Percentiles rank a stretch among this genome's conserved stretches.
Evolutionary conservation across 2,888 invertebrate genomes (phyloP).

Genomic region (Drosophila neutralis): DNA sequence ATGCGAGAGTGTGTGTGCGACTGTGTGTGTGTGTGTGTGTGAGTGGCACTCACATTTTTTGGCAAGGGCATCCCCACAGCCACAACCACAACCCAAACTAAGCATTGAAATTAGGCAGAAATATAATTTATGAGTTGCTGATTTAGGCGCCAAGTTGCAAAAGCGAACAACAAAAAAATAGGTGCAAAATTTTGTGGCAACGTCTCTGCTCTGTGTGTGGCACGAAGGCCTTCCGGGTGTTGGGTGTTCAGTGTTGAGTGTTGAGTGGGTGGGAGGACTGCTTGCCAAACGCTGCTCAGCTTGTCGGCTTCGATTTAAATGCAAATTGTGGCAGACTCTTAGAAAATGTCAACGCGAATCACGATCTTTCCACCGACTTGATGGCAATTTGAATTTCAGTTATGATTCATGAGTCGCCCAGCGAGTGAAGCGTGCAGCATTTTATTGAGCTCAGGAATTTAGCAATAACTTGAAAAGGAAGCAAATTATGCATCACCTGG

Average conservation of each 20-base stretch:
- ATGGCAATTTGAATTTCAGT: slow-evolving; percentile 39
- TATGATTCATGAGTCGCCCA: slow-evolving; percentile 40
- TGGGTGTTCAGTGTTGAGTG: not conserved
- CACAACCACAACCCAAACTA: slow-evolving; percentile 11
- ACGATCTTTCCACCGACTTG: slow-evolving; percentile 40
- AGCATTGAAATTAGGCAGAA: slow-evolving; percentile 63
- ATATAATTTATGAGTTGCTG: slow-evolving; percentile 67
- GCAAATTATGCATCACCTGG: not conserved
- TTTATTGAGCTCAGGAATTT: slow-evolving; percentile 14
- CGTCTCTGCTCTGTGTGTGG: slow-evolving; percentile 18
- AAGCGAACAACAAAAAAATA: slow-evolving; percentile 17
- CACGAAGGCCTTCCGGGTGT: slow-evolving; percentile 12
- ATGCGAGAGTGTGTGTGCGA: slow-evolving; percentile 30
- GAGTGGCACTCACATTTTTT: slow-evolving; percentile 36
- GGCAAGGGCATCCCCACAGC: slow-evolving; percentile 43
- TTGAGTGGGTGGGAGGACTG: slow-evolving; percentile 14
- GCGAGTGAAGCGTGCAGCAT: not conserved
- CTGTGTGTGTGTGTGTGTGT: slow-evolving; percentile 3
- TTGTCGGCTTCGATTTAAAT: slow-evolving; percentile 74
- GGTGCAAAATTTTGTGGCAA: slow-evolving; percentile 29
- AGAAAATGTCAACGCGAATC: slow-evolving; percentile 56
- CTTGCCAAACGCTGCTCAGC: slow-evolving; percentile 1
- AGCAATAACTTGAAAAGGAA: not conserved
- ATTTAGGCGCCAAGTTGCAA: slow-evolving; percentile 43
- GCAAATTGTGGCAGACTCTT: slow-evolving; percentile 57